Conservation (phyloP, 2,888 invertebrate genomes). For the Tholera decimalis region DNA sequence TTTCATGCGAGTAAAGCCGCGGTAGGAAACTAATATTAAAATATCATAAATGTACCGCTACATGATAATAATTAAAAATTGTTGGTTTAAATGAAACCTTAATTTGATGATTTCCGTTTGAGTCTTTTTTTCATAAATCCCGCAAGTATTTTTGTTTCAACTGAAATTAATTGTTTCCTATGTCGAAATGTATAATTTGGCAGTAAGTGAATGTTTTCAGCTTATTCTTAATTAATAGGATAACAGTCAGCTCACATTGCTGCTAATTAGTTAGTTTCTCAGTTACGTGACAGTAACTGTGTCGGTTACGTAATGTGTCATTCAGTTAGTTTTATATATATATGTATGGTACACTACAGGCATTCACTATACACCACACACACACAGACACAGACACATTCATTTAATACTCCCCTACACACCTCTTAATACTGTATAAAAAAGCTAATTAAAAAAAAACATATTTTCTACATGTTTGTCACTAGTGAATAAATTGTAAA, state of each 20-base stretch:
- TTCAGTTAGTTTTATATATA: neutral
- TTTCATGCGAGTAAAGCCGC: too few relatives aligned
- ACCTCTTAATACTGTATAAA: too few relatives aligned
- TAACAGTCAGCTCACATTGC: slow-evolving; percentile 52
- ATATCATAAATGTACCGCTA: neutral
- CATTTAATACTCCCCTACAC: too few relatives aligned
- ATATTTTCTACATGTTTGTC: too few relatives aligned
- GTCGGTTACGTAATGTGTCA: slow-evolving; percentile 44
- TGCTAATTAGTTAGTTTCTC: slow-evolving; percentile 54
- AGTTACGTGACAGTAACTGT: slow-evolving; percentile 33
- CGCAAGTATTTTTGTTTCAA: slow-evolving; percentile 25
- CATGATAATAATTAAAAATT: neutral
- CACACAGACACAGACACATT: too few relatives aligned
- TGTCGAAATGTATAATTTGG: slow-evolving; percentile 58
- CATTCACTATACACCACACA: neutral
- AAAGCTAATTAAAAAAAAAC: too few relatives aligned
- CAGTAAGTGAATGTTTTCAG: slow-evolving; percentile 56
- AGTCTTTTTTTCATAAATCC: slow-evolving; percentile 20
- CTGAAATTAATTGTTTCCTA: slow-evolving; percentile 62
- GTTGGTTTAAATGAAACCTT: neutral
- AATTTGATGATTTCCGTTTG: neutral
- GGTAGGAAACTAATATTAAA: too few relatives aligned
- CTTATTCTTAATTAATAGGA: slow-evolving; percentile 60
- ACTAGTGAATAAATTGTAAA: too few relatives aligned
- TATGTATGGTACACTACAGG: neutral